phyloP scores from a whole-genome alignment of 2,113 vertebrate genomes.

The Madoqua kirkii region DNA sequence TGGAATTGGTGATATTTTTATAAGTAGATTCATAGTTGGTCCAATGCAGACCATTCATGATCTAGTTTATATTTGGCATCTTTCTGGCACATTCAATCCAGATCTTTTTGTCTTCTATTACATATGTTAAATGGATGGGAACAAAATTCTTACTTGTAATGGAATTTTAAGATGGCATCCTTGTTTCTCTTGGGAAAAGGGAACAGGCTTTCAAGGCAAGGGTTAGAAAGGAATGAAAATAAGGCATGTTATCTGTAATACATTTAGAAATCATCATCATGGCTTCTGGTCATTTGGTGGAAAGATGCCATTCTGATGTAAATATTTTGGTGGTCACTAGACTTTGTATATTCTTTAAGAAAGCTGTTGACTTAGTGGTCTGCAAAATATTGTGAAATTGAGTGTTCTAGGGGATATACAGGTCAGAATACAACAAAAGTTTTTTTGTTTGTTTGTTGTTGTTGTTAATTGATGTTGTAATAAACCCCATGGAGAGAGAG shows the following conservation, averaged over 20 bases:
- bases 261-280: neutral
- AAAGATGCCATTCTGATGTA: constrained; percentile 48
- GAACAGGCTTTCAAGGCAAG: neutral
- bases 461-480: neutral
- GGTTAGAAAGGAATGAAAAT: constrained; percentile 33
- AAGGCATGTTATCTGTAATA: neutral
- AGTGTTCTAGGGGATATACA: neutral
- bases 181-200: neutral
- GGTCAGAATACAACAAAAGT: neutral
- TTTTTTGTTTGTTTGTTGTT: neutral
- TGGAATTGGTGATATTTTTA: constrained; percentile 38
- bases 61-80: neutral
- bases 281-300: neutral
- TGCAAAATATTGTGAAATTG: neutral
- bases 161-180: neutral
- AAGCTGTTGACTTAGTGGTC: neutral
- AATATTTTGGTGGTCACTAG: constrained; percentile 14
- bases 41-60: neutral
- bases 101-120: neutral
- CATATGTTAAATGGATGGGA: neutral
- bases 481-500: neutral
- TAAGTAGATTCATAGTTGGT: constrained; percentile 2
- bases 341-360: neutral
- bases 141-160: neutral
- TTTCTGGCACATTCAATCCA: neutral